These are phyloP conservation scores for Ormyrus thymus DNA, from an alignment of 2,888 invertebrate genomes.

Conservation along the genomic window DNA sequence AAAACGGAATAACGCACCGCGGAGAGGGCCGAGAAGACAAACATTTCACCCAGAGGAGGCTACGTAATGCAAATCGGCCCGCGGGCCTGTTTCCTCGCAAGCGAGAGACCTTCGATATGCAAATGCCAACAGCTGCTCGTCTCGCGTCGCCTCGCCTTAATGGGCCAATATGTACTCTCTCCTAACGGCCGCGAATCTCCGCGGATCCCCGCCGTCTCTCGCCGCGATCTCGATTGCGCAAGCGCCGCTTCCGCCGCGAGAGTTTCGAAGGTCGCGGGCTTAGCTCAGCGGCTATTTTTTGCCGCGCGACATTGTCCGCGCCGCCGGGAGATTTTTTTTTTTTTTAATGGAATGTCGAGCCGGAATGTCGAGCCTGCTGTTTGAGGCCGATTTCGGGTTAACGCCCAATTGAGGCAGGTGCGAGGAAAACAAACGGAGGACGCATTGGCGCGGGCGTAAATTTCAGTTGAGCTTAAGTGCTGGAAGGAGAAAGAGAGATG, in stretches of 20 bases:
- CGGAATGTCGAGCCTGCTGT: conserved; percentile 4
- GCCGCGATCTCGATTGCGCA: no score
- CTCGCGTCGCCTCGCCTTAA: no score
- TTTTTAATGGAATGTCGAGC: conserved; percentile 14
- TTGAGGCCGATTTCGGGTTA: background rate
- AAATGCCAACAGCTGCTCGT: no score
- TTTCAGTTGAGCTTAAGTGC: conserved; percentile 9
- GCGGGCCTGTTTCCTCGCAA: no score
- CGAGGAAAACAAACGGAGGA: conserved; percentile 18
- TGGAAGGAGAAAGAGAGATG: background rate
- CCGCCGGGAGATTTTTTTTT: background rate
- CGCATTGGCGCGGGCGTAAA: background rate
- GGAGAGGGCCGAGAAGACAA: no score
- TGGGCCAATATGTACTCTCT: no score
- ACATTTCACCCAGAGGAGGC: no score
- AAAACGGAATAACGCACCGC: no score
- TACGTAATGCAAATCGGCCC: no score
- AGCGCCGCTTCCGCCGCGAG: background rate
- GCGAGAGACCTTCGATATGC: no score
- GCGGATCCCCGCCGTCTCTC: no score
- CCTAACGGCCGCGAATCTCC: no score
- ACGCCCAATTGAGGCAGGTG: conserved; percentile 32
- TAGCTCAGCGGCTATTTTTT: conserved; percentile 36
- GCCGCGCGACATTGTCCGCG: background rate
- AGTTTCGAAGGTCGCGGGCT: background rate